phyloP scores from a whole-genome alignment of 2,113 vertebrate species.

The Rhineura floridana region DNA sequence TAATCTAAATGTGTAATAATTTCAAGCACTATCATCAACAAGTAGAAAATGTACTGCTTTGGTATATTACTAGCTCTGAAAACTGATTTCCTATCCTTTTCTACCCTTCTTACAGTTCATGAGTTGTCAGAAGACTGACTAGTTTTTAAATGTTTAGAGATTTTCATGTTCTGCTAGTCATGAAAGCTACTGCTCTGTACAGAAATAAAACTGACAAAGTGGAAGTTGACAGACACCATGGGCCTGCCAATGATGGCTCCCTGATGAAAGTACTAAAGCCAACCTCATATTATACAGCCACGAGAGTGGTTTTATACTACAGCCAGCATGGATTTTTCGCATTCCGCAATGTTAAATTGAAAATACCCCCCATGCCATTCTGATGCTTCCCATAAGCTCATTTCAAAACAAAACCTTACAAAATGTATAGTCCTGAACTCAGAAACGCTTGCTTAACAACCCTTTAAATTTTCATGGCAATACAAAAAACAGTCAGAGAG shows the following conservation, averaged over 20 bases:
- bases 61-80: neutral
- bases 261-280: neutral
- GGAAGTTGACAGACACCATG: neutral
- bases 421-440: too few species aligned
- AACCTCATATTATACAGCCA: neutral
- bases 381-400: too few species aligned
- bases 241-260: neutral
- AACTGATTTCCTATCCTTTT: neutral
- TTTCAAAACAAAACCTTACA: too few species aligned
- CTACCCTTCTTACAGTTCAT: neutral
- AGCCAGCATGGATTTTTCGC: too few species aligned
- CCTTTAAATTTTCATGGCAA: too few species aligned
- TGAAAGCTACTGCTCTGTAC: neutral
- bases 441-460: too few species aligned
- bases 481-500: too few species aligned
- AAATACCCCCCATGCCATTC: too few species aligned
- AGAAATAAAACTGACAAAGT: neutral
- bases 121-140: neutral
- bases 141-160: neutral
- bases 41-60: neutral
- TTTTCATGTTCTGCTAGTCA: too few species aligned
- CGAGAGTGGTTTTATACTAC: too few species aligned
- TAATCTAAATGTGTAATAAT: neutral
- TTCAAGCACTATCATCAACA: neutral
- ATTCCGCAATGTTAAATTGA: too few species aligned